These are phyloP conservation scores for Corythornis madagascariensis DNA, from an alignment of 2,113 vertebrate species.

Conservation along the genomic window DNA sequence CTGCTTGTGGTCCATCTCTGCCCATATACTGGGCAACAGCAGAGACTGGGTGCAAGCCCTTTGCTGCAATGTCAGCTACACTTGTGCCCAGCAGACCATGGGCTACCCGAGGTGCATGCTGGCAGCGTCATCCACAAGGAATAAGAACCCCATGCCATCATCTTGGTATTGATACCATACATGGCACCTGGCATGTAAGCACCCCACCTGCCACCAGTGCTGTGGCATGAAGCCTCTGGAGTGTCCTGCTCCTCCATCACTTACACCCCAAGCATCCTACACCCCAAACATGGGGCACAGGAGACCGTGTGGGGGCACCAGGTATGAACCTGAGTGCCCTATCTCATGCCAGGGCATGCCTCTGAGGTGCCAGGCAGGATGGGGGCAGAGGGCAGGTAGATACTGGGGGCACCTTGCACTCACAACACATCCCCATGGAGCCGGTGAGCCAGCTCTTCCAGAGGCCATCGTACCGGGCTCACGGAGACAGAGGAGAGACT, in stretches of 20 bases:
- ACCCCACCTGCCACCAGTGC: not conserved
- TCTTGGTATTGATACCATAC: not conserved
- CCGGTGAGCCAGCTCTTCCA: not conserved
- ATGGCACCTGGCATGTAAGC: not conserved
- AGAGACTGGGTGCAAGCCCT: not conserved
- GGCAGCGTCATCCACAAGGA: not conserved
- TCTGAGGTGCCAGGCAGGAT: not conserved
- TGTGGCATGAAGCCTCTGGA: not conserved
- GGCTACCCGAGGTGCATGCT: not conserved
- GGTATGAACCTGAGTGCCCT: not conserved
- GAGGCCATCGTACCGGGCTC: not conserved
- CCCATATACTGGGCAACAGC: accelerated
- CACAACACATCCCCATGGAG: not conserved
- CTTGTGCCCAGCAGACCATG: not conserved
- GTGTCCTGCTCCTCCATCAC: not conserved
- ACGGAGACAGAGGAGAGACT: accelerated
- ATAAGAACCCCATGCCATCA: accelerated
- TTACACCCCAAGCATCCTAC: not conserved
- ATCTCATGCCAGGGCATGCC: not conserved
- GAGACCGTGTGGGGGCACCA: not conserved
- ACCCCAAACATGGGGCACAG: not conserved
- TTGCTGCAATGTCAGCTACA: not conserved
- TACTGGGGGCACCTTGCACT: accelerated
- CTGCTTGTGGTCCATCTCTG: accelerated
- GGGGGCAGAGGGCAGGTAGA: not conserved